Base-by-base conservation (phyloP, 2,888 invertebrate species). In the Hetaerina titia region DNA sequence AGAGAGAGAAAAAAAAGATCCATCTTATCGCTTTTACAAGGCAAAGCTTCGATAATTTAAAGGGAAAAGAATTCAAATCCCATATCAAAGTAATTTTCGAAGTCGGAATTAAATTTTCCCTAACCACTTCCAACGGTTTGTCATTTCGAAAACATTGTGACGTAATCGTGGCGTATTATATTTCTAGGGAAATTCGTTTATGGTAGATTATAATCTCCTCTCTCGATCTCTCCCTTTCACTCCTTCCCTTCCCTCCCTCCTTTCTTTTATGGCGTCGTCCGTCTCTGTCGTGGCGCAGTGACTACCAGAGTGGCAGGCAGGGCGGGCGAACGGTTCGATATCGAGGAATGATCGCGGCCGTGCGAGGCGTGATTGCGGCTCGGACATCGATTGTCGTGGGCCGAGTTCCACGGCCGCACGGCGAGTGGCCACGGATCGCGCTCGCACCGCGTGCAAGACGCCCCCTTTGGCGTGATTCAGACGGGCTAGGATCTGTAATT, bases 1-100 rank as follows among this genome's bases (percentile, higher is more conserved):
- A 17, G 1, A 17, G 60, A 58, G 90, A 60, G 58, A 19, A 31
- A 45, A 17, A 17, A 6, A 17, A 60, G 45, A 64, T 90, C 64
- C 64, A 19, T 64, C 90, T 63, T 90, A 90, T 90, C 90, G 63
- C 63, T 64, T 63, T 90, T 90, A 63, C 90, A 90, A 63, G 90
- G 90, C 90, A 31, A 4, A 63, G 31, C 63, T 63, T 63, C 63
- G 63, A 25, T 90, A 64, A 63, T 63, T 90, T 90, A 45, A 90
- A 45, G 64, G 90, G 45, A 45, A 45, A 31, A 90, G 45, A 90
- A 90, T 90, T n/a, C 17, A 64, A 90, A 90, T 90, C 45, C 64
- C 64, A 17, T 64, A 90, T 64, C 45, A 64, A 90, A 90, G 63
- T 90, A 90, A 64, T 90, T 31, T 64, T 25, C 13, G 63, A 31